A percentile compares a stretch with the other conserved stretches of the same genome.
These are phyloP conservation scores for Oreocharis arfaki DNA, from an alignment of 2,113 vertebrate genomes.

Conservation along the genomic window DNA sequence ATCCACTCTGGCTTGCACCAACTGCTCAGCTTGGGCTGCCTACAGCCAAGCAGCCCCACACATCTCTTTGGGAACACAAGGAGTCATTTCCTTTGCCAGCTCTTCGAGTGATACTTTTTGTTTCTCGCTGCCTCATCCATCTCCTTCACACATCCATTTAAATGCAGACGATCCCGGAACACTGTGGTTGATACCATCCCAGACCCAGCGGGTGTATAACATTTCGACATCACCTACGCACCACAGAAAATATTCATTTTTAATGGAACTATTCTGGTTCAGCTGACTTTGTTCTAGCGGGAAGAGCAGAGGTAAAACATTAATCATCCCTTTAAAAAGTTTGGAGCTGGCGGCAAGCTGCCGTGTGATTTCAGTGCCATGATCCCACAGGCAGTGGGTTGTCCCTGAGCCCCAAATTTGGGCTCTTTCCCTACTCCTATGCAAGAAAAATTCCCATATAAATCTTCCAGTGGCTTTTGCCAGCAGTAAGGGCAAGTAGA, in stretches of 20 bases:
- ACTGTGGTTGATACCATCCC: neutral
- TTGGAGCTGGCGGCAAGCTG: neutral
- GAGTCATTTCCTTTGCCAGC: neutral
- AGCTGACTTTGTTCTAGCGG: neutral
- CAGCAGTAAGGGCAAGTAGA: neutral
- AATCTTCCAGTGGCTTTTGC: neutral
- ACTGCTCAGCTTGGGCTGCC: neutral
- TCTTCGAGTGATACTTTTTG: neutral
- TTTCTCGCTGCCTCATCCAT: neutral
- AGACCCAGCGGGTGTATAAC: neutral
- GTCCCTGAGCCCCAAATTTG: neutral
- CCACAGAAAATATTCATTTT: neutral
- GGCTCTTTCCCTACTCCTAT: neutral
- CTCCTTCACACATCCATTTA: neutral
- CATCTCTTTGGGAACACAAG: neutral
- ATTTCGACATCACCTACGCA: neutral
- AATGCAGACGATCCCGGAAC: neutral
- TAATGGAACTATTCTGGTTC: neutral
- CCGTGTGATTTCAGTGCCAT: neutral
- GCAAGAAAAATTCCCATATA: neutral
- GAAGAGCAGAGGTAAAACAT: neutral
- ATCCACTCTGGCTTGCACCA: neutral
- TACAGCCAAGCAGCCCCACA: neutral
- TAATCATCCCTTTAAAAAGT: neutral
- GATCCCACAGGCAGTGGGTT: neutral